phyloP scores from a whole-genome alignment of 2,888 invertebrate genomes.

The Polyommatus icarus region DNA sequence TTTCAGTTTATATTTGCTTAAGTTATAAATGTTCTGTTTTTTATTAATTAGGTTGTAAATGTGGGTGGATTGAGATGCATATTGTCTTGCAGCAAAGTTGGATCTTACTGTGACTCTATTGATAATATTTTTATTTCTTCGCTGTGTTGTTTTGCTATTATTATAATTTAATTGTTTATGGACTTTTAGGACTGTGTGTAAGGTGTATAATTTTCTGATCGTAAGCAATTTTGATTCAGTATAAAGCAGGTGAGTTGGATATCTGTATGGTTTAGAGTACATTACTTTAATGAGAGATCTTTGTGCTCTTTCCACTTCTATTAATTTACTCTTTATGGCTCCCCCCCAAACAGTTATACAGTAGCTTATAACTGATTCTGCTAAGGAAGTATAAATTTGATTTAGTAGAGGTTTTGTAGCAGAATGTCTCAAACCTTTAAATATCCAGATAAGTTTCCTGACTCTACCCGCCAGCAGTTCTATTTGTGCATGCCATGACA shows the following conservation, averaged over 20 bases:
- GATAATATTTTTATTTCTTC: no score
- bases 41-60: slow-evolving; percentile 4
- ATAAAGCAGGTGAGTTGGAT: no score
- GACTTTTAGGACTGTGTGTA: no score
- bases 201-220: no score
- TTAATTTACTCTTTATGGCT: background rate
- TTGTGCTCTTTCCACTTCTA: no score
- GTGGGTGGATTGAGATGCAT: background rate
- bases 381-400: background rate
- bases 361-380: slow-evolving; percentile 5
- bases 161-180: no score
- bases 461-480: background rate
- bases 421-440: background rate
- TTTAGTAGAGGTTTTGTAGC: background rate
- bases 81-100: no score
- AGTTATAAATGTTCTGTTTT: background rate
- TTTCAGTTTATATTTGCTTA: background rate
- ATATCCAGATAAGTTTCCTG: slow-evolving; percentile 2
- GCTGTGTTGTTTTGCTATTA: no score
- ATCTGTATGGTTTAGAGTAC: background rate
- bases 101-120: no score
- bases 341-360: background rate
- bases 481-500: background rate
- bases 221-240: no score
- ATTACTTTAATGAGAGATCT: background rate